Base-by-base conservation (phyloP, 2,888 invertebrate species). In the Pharmacophagus antenor region DNA sequence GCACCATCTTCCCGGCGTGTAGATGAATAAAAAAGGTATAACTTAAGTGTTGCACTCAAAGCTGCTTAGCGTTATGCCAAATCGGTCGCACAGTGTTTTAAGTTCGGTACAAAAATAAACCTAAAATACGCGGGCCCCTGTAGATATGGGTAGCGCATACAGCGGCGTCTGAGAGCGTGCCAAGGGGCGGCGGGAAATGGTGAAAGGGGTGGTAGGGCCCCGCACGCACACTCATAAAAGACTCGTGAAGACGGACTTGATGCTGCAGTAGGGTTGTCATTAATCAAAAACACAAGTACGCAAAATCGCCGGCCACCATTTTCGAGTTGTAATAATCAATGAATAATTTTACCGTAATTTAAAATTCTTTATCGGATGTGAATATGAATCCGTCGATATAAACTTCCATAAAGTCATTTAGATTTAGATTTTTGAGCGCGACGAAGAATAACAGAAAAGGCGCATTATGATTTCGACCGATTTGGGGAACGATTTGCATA, bases 71-170 rank as follows among this genome's bases (percentile, higher is more conserved):
- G 64, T 66, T 63, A 69, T 66, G 72, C 68, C 68, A 72, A 72
- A 69, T 71, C 73, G 72, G 72, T 72, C 70, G 72, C 62, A 49
- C 64, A 68, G 63, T 67, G 70, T 63, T 70, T 70, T 66, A 68
- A 70, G 63, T 66, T 70, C 65, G 63, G 58, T 57, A 60, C 61
- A 62, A 67, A 72, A 72, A 70, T 68, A 68, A 71, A 69, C 62
- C 56, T 48, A 58, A 37, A 52, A 61, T 53, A n/a, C n/a, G n/a
- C n/a, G n/a, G 56, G 62, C 48, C 57, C 61, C 53, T 64, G 60
- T 61, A 53, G 58, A 59, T 23, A 53, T 12, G 50, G n/a, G 17
- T 25, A 48, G 27, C 21, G 49, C 42, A 48, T 50, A 46, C 51
- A 47, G 37, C 44, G 59, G 58, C 57, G 59, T 58, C 61, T 54